Percentiles rank a stretch among this genome's conserved stretches.
Evolutionary conservation across 2,888 invertebrate genomes (phyloP).

Genomic region (Caenorhabditis virilis): DNA sequence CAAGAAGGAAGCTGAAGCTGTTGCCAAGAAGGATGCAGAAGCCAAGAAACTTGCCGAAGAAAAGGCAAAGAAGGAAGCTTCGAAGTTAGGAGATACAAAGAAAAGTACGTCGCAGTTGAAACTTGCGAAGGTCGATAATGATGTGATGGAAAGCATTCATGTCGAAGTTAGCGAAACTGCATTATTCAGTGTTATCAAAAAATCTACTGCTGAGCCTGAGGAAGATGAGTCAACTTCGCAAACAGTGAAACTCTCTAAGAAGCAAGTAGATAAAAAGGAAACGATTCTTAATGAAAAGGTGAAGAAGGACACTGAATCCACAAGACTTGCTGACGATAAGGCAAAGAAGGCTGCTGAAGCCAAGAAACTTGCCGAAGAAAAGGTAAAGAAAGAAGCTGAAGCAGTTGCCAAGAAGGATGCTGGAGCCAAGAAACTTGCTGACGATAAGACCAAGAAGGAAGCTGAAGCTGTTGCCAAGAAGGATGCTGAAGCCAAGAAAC

Average conservation of each 20-base stretch:
- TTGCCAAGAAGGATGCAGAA: neutral
- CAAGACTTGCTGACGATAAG: constrained; percentile 1
- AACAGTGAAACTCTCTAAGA: too few relatives aligned
- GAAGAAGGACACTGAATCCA: constrained; percentile 7
- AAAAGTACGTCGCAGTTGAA: too few relatives aligned
- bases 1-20: constrained; percentile 6
- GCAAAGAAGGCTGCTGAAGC: constrained; percentile 6
- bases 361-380: constrained; percentile 15
- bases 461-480: neutral
- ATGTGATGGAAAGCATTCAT: too few relatives aligned
- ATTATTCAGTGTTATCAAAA: too few relatives aligned
- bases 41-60: constrained; percentile 7
- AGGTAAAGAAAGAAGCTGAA: constrained; percentile 6
- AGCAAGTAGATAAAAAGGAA: too few relatives aligned
- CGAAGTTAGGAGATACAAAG: too few relatives aligned
- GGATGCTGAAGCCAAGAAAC: constrained; percentile 2
- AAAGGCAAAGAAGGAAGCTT: constrained; percentile 7
- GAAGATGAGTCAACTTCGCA: too few relatives aligned
- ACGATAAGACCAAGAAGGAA: neutral
- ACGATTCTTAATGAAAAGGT: constrained; percentile 19
- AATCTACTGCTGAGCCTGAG: too few relatives aligned
- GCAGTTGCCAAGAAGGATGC: neutral
- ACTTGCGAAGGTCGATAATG: too few relatives aligned
- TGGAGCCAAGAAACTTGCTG: neutral
- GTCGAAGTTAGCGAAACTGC: too few relatives aligned